Conservation (phyloP, 1,140 invertebrate genomes). For the Nylanderia fulva region DNA sequence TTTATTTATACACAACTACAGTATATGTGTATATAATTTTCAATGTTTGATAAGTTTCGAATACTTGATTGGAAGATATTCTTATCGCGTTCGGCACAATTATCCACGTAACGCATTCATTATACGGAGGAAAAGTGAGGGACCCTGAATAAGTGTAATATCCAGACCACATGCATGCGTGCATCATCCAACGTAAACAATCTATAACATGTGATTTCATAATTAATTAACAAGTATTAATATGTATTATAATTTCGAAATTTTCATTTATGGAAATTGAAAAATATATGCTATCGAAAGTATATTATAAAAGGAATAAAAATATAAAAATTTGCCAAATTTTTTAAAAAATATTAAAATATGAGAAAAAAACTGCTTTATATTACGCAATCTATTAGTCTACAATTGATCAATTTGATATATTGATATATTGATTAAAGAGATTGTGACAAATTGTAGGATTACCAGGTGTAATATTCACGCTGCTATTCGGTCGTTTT, state of each 20-base stretch:
- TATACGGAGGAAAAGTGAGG: slow-evolving; percentile 90
- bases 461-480: slow-evolving; percentile 78
- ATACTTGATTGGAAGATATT: slow-evolving; percentile 90
- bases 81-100: slow-evolving; percentile 90
- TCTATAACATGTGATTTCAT: slow-evolving; percentile 44
- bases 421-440: slow-evolving; percentile 1
- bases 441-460: background rate
- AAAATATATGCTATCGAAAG: background rate
- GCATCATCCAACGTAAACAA: slow-evolving; percentile 71
- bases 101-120: slow-evolving; percentile 91
- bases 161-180: slow-evolving; percentile 63
- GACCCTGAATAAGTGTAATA: slow-evolving; percentile 90
- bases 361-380: background rate
- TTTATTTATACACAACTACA: background rate
- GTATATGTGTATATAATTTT: background rate
- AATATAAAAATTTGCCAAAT: background rate
- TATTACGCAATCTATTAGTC: background rate
- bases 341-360: background rate
- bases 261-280: background rate
- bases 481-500: slow-evolving; percentile 74
- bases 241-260: background rate
- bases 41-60: slow-evolving; percentile 51
- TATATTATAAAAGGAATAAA: background rate
- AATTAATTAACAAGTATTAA: background rate
- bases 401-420: background rate